Percentiles rank a stretch among this genome's conserved stretches.
These are phyloP conservation scores for Gymnogyps californianus DNA, from an alignment of 2,113 vertebrate species.

Conservation along the genomic window DNA sequence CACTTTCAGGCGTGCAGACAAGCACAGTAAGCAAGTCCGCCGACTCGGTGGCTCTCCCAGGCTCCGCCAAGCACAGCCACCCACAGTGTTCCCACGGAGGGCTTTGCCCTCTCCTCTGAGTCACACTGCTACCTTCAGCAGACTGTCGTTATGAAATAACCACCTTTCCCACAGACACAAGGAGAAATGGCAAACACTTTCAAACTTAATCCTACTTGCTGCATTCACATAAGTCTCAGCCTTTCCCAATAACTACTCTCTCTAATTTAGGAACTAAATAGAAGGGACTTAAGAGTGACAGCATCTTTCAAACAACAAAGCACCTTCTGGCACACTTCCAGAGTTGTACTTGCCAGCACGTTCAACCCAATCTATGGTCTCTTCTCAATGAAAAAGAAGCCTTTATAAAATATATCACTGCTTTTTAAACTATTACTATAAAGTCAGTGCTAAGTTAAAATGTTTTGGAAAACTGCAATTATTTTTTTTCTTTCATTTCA, in stretches of 20 bases:
- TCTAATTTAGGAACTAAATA: background rate
- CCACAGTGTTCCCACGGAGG: background rate
- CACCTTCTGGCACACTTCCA: background rate
- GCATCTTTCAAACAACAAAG: background rate
- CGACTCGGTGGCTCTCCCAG: background rate
- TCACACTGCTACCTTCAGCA: constrained; percentile 14
- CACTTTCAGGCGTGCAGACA: background rate
- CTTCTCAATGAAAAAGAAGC: background rate
- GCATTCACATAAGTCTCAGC: background rate
- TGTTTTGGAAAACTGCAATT: background rate
- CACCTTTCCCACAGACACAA: background rate
- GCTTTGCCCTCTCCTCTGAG: background rate
- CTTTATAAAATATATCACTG: background rate
- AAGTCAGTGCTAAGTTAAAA: background rate
- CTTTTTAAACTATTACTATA: background rate
- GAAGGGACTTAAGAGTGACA: background rate
- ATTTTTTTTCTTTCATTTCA: background rate
- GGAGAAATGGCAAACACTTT: background rate
- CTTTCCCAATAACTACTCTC: background rate
- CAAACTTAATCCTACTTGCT: background rate
- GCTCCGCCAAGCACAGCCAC: background rate
- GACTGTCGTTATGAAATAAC: background rate
- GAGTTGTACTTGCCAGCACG: background rate
- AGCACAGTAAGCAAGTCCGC: background rate
- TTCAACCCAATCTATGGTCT: background rate